Evolutionary conservation across 2,888 invertebrate species (phyloP), one percentile per base, ranked within the genome.

Genomic region (Cryptocheilus praepositus): DNA sequence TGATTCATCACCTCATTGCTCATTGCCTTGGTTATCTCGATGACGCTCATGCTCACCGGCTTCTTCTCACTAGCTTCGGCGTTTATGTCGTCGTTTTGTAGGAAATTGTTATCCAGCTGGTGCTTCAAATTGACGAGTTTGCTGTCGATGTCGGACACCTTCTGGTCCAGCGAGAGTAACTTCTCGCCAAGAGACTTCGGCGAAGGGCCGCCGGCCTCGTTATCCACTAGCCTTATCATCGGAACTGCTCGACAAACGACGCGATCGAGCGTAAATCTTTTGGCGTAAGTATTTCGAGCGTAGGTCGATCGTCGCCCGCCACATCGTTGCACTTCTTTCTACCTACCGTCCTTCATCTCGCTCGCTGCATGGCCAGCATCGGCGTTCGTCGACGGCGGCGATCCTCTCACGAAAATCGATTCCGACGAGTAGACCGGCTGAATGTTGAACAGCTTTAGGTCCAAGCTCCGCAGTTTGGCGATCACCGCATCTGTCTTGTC

Each of bases 61-160:
- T 95, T 95, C 89, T 95, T 95, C 89, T 96, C 96, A 82, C 95
- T 95, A 0, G 95, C 95, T 87, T 95, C 95, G 0, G 94, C 95
- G 83, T 95, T 95, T 70, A 95, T 94, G 82, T 96, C 96, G 83
- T 96, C 96, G 53, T 84, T 89, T 63, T 94, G 94, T 67, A 95
- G 89, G 83, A 95, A 94, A 86, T 95, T 95, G 83, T 92, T 94
- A 84, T 96, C 96, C 78, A 96, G 92, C 89, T 96, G 95, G 84
- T 93, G 95, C 86, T 95, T 96, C 61, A 96, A 89, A 46, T 92
- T 93, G 68, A 93, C 93, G 74, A 96, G 88, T 88, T 95, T 96
- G 11, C 92, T 90, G 86, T 96, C 96, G 81, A 96, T 96, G 79
- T 95, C 93, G 63, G 94, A 94, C 0, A 96, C 95, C 89, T 96